Evolutionary conservation across 2,888 invertebrate genomes (phyloP).

Genomic region (Teleiodes luculella): DNA sequence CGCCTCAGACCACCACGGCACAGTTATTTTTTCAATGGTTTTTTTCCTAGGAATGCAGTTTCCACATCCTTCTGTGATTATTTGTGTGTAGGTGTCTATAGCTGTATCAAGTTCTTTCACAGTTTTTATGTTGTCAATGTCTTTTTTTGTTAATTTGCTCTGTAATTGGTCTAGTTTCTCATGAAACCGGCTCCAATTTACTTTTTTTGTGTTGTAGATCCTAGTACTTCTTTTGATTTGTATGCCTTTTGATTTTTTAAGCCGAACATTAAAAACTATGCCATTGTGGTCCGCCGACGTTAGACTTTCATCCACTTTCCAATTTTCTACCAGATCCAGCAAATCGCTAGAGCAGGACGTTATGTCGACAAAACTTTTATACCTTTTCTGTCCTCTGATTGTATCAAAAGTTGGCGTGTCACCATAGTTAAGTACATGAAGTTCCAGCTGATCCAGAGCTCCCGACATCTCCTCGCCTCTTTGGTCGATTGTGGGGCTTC

Average conservation of each 20-base stretch:
- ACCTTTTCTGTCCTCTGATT: neutral
- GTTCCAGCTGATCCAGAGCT: neutral
- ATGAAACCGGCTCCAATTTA: neutral
- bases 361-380: neutral
- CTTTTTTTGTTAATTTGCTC: neutral
- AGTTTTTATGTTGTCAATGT: neutral
- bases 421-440: neutral
- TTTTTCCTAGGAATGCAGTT: neutral
- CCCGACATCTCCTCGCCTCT: neutral
- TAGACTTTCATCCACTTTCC: neutral
- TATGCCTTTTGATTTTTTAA: neutral
- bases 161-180: neutral
- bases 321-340: neutral
- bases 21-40: neutral
- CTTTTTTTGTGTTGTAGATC: neutral
- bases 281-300: neutral
- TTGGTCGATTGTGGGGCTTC: neutral
- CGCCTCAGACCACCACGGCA: constrained; percentile 9
- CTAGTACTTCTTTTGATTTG: neutral
- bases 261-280: neutral
- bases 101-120: neutral
- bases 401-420: neutral
- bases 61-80: neutral
- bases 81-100: neutral
- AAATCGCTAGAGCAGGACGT: neutral